Evolutionary conservation across 2,888 invertebrate species (phyloP).

Genomic region (Hanleya hanleyi): DNA sequence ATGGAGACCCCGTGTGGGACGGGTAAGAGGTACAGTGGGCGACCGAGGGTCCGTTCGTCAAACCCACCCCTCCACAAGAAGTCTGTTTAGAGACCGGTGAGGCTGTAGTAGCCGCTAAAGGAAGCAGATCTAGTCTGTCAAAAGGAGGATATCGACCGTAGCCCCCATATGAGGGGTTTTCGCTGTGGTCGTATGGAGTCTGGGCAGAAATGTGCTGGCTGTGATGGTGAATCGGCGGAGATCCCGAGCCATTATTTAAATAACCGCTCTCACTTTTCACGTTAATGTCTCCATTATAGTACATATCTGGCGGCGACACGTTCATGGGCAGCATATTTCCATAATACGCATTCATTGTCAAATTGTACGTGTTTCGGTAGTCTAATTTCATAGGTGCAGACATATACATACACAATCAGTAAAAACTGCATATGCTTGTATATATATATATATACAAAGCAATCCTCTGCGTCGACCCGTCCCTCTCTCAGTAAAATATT

Average conservation of each 20-base stretch:
- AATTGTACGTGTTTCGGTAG: neutral
- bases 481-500: too few species aligned
- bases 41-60: neutral
- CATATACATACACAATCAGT: too few species aligned
- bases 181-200: neutral
- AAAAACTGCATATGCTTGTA: too few species aligned
- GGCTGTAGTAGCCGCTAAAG: neutral
- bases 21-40: neutral
- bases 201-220: neutral
- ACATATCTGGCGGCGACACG: neutral
- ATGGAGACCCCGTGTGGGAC: neutral
- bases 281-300: constrained; percentile 1
- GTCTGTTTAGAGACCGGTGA: neutral
- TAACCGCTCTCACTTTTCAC: neutral
- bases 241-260: neutral
- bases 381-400: constrained; percentile 6
- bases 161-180: neutral
- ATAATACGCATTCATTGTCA: constrained; percentile 7
- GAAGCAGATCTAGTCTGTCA: constrained; percentile 8
- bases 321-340: neutral
- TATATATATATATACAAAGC: too few species aligned
- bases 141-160: neutral
- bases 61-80: neutral
- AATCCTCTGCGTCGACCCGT: too few species aligned
- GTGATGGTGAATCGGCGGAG: neutral